Base-by-base conservation (phyloP, 2,888 invertebrate species). In the Parthenolecanium corni region DNA sequence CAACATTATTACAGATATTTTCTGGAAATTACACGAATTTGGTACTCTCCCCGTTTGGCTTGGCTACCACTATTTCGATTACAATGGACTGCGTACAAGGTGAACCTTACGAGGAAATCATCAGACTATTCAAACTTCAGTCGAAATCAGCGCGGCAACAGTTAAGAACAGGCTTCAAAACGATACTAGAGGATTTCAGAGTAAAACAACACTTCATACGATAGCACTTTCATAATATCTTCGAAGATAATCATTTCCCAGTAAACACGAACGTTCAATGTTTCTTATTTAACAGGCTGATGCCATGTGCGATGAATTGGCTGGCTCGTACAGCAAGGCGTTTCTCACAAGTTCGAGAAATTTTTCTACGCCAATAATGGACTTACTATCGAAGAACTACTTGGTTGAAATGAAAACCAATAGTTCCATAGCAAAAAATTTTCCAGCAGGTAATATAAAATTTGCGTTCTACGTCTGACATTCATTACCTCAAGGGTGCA, bases 271-370 rank as follows among this genome's bases (percentile, higher is more conserved):
- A n/a, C n/a, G n/a, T n/a, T n/a, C n/a, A n/a, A n/a, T n/a, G n/a
- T n/a, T n/a, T n/a, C n/a, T n/a, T 1, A 23, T 51, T 61, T 51
- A n/a, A 1, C 47, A 64, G 64, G 52, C 56, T 21, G 18, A 25
- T n/a, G 18, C 58, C 1, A 20, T 44, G 12, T 51, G 69, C 11
- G 69, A 69, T 36, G 71, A 71, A 65, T 65, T 69, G 12, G 69
- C 70, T 5, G 71, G 70, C 5, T 68, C 70, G 2, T 71, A 70
- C 65, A 71, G 70, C 65, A 67, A 67, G 64, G 70, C 70, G 9
- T 65, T 66, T 49, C 63, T 71, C 51, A 63, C 66, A n/a, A 69
- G 68, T 47, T 67, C 70, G 12, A 67, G 67, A 36, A 66, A 66
- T 14, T 65, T 71, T 14, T 65, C 68, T 14, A 65, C 68, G 23